Percentiles rank a stretch among this genome's conserved stretches.
Evolutionary conservation across 2,113 vertebrate species (phyloP).

Genomic region (Lates calcarifer): DNA sequence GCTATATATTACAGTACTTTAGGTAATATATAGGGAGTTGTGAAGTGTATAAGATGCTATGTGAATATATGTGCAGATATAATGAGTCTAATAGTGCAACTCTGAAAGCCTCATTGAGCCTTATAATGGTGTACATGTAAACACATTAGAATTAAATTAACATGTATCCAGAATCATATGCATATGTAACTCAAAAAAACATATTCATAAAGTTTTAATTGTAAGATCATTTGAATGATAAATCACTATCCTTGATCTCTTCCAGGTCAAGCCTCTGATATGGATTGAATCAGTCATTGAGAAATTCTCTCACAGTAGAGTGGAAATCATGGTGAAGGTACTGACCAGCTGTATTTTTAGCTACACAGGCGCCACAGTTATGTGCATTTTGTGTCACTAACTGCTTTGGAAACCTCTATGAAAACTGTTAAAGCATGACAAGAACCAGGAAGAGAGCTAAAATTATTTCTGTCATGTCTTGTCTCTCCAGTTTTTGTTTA

Average conservation of each 20-base stretch:
- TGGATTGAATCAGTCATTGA: slow-evolving; percentile 97
- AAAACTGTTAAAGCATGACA: neutral
- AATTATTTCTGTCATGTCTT: neutral
- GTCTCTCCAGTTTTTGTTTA: neutral
- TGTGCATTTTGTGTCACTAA: neutral
- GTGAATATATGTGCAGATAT: neutral
- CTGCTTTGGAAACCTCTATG: neutral
- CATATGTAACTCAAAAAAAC: neutral
- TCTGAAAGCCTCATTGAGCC: neutral
- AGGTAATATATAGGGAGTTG: neutral
- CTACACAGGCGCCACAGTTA: neutral
- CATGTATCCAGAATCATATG: neutral
- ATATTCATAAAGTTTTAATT: neutral
- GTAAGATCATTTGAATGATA: neutral
- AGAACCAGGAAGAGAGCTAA: neutral
- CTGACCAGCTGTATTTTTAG: neutral
- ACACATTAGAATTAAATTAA: neutral
- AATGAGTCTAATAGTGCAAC: neutral
- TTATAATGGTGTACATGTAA: neutral
- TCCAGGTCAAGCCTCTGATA: slow-evolving; percentile 93
- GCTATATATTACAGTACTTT: neutral
- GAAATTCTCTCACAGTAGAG: slow-evolving; percentile 94
- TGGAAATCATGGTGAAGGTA: slow-evolving; percentile 98
- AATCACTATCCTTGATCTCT: neutral
- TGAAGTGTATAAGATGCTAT: neutral